Conservation (phyloP, 2,888 invertebrate genomes). For the Ecdyonurus torrentis region DNA sequence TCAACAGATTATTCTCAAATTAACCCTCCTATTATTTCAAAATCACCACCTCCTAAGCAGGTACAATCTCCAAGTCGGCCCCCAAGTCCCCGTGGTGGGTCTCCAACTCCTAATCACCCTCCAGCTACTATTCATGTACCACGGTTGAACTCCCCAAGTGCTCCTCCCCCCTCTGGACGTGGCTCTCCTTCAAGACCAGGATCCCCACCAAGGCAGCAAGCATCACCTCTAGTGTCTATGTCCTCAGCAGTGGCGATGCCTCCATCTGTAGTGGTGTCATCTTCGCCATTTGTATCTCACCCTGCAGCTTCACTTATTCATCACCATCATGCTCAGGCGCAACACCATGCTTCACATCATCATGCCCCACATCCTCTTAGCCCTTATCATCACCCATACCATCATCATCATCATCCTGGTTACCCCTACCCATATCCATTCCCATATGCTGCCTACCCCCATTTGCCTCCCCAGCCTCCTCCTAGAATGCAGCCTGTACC, state of each 20-base stretch:
- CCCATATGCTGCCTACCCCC: constrained; percentile 23
- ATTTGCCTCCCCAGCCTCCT: constrained; percentile 30
- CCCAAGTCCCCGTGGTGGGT: background rate
- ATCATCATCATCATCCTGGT: constrained; percentile 34
- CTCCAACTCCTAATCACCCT: background rate
- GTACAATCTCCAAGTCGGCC: constrained; percentile 12
- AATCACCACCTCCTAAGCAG: constrained; percentile 17
- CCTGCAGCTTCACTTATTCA: constrained; percentile 33
- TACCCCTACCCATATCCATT: constrained; percentile 26
- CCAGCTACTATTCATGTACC: background rate
- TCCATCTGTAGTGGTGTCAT: background rate
- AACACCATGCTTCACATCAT: constrained; percentile 20
- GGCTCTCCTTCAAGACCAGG: constrained; percentile 32
- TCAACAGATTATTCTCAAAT: background rate
- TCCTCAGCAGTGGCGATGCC: background rate
- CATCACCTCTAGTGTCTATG: background rate
- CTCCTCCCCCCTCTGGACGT: background rate
- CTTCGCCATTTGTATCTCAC: constrained; percentile 11
- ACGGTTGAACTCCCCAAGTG: background rate
- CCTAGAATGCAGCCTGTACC: constrained; percentile 10
- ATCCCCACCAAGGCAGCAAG: constrained; percentile 17
- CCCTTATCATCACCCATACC: constrained; percentile 50
- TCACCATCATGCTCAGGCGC: constrained; percentile 43
- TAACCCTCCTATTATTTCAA: constrained; percentile 13
- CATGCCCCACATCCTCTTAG: constrained; percentile 35